phyloP scores from a whole-genome alignment of 2,888 invertebrate genomes.

The Drosophila merina region DNA sequence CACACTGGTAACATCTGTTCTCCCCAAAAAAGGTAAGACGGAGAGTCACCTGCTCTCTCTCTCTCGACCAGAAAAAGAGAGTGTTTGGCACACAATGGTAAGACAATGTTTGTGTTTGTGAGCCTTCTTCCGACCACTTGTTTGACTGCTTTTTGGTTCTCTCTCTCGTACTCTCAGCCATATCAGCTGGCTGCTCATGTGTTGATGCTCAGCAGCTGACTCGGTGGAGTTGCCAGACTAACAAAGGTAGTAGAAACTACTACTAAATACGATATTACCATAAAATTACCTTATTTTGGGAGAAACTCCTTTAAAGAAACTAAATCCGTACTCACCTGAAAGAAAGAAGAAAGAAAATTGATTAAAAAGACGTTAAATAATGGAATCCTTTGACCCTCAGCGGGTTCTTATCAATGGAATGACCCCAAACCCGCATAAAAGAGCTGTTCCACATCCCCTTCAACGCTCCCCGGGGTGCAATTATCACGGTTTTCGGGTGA shows the following conservation, averaged over 20 bases:
- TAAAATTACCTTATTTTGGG: conserved; percentile 5
- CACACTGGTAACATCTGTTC: conserved; percentile 36
- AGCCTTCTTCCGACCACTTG: conserved; percentile 65
- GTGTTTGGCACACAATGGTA: conserved; percentile 65
- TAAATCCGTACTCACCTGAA: conserved; percentile 59
- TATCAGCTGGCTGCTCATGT: conserved; percentile 59
- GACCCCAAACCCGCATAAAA: conserved; percentile 39
- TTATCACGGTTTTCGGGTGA: conserved; percentile 65
- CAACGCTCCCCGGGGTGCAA: conserved; percentile 45
- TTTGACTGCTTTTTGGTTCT: conserved; percentile 57
- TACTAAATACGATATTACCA: conserved; percentile 1
- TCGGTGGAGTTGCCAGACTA: conserved; percentile 57
- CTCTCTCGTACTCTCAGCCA: conserved; percentile 24
- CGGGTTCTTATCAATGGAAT: conserved; percentile 21
- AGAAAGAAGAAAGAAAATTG: conserved; percentile 25
- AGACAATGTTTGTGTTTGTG: conserved; percentile 35
- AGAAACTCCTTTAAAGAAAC: neutral
- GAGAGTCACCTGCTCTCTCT: conserved; percentile 31
- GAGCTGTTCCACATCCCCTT: conserved; percentile 4
- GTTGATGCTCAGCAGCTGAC: conserved; percentile 66
- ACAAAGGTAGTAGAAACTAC: conserved; percentile 42
- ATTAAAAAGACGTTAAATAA: conserved; percentile 26
- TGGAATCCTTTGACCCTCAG: conserved; percentile 17
- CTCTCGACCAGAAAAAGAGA: conserved; percentile 17
- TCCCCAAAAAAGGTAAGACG: neutral